Conservation (phyloP, 1,140 invertebrate species). For the Orchestia grillus region DNA sequence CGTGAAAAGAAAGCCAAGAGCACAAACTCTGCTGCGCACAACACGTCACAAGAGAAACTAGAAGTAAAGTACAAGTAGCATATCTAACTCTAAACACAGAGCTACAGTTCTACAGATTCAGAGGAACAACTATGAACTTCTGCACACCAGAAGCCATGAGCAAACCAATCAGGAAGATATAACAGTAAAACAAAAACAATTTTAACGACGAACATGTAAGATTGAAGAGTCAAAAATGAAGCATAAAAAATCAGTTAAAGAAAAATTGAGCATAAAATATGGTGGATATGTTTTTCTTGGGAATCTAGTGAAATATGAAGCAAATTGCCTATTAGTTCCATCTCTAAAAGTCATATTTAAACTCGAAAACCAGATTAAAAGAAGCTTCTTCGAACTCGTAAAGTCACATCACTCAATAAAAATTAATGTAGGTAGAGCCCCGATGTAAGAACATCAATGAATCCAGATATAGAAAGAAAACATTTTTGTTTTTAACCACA, state of each 20-base stretch:
- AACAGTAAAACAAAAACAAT: neutral
- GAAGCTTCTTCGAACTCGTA: too few species aligned
- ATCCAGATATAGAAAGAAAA: too few species aligned
- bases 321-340: neutral
- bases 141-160: neutral
- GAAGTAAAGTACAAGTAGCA: neutral
- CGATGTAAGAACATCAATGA: too few species aligned
- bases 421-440: neutral
- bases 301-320: neutral
- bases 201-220: too few species aligned
- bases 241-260: neutral
- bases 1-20: too few species aligned
- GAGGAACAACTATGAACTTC: neutral
- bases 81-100: neutral
- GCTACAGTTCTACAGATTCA: neutral
- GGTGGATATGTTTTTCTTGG: neutral
- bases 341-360: neutral
- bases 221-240: too few species aligned
- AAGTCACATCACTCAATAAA: too few species aligned
- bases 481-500: too few species aligned
- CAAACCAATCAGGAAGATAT: neutral
- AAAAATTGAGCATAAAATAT: neutral
- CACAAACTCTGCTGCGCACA: too few species aligned
- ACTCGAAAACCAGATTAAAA: neutral
- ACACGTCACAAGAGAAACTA: too few species aligned